These are phyloP conservation scores for Araneus ventricosus DNA, from an alignment of 1,140 invertebrate species.

Conservation along the genomic window DNA sequence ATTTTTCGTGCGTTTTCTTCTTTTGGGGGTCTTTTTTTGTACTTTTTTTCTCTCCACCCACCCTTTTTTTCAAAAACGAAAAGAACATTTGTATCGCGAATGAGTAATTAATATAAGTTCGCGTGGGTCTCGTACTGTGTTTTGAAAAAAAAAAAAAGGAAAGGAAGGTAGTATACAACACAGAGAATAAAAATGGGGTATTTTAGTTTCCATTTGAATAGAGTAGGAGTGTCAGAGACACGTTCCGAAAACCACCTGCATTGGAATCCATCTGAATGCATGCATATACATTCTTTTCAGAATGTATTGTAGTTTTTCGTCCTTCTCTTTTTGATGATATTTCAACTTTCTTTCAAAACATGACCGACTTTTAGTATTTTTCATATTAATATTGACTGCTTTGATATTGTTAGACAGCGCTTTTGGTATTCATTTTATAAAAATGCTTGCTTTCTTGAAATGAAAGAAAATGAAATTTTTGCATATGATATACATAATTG, in stretches of 20 bases:
- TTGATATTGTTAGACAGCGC: no score
- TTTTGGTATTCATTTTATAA: no score
- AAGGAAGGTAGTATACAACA: not conserved
- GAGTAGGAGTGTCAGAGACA: not conserved
- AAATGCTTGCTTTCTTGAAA: no score
- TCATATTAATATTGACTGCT: no score
- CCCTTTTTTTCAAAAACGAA: slow-evolving; percentile 29
- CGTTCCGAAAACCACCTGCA: not conserved
- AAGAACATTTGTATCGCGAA: slow-evolving; percentile 51
- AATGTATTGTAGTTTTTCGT: no score
- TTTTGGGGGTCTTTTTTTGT: not conserved
- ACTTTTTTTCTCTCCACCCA: not conserved
- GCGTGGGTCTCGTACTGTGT: not conserved
- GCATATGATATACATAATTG: no score
- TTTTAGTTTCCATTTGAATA: slow-evolving; percentile 8
- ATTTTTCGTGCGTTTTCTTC: not conserved
- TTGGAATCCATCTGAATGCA: not conserved
- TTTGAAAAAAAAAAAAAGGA: not conserved
- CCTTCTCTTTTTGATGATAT: no score
- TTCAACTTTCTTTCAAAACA: no score
- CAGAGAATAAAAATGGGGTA: not conserved
- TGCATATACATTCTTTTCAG: not conserved
- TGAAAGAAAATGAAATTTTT: no score
- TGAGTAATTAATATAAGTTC: slow-evolving; percentile 58
- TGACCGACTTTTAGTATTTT: no score